Conservation (phyloP, 2,888 invertebrate genomes). For the Vanessa cardui region DNA sequence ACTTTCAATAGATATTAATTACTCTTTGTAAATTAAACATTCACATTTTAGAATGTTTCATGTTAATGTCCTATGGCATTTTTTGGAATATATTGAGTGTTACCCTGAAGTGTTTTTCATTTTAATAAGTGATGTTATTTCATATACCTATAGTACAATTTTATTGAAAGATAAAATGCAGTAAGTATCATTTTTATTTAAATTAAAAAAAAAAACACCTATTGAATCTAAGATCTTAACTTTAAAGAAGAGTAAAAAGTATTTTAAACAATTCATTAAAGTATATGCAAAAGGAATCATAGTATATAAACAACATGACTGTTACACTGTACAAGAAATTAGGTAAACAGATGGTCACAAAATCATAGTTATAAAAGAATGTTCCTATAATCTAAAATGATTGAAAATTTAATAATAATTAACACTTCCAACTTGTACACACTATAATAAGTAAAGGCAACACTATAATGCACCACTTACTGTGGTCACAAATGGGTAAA, state of each 20-base stretch:
- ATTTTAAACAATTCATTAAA: conserved; percentile 63
- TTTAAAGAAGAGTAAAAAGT: conserved; percentile 48
- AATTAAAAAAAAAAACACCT: conserved; percentile 63
- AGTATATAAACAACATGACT: conserved; percentile 45
- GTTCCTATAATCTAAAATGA: conserved; percentile 71
- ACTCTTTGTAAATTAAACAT: conserved; percentile 47
- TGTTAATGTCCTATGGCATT: conserved; percentile 61
- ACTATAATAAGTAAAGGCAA: conserved; percentile 14
- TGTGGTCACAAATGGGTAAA: conserved; percentile 32
- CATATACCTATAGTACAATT: background rate
- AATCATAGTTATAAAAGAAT: conserved; percentile 65
- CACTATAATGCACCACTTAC: conserved; percentile 30
- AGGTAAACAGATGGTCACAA: conserved; percentile 44
- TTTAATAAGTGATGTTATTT: conserved; percentile 31
- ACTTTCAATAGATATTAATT: conserved; percentile 31
- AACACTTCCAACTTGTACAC: conserved; percentile 54
- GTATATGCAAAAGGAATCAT: conserved; percentile 47
- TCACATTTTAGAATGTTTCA: conserved; percentile 61
- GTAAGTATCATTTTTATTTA: conserved; percentile 55
- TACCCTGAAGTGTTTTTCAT: conserved; percentile 55
- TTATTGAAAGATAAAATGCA: background rate
- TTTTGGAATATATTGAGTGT: conserved; percentile 79
- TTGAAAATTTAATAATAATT: conserved; percentile 49
- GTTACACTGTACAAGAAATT: conserved; percentile 66
- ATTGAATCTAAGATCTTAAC: conserved; percentile 50